Evolutionary conservation across 2,888 invertebrate genomes (phyloP), one percentile per base, ranked within the genome.

Genomic region (Hemaris fuciformis): DNA sequence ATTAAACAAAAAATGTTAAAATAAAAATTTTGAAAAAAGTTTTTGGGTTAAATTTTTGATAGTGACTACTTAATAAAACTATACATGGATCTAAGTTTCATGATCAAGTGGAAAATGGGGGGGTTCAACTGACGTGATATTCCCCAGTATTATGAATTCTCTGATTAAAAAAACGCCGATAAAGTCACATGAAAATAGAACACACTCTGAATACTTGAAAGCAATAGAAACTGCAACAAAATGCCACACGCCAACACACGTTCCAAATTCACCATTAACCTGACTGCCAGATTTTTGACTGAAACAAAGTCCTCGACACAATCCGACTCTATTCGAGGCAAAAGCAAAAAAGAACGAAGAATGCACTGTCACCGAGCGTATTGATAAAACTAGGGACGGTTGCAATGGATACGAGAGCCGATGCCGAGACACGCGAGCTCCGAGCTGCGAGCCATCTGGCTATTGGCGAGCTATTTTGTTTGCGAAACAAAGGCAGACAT

Each of bases 401-500:
- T 31, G 53, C 27, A 31, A 31, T 53, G 53, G 31, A 53, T 53
- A 53, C 45, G 23, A 45, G 13, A 45, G 43, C 10, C 46, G 53
- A 25, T 45, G 43, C 10, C 46, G 53, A 25, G 25, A 53, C 27
- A 18, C 3, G 42, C 43, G 8, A 48, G 53, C 53, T 22, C 8
- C n/a, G 25, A 46, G 53, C 53, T 22, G 8, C n/a, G 25, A 46
- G 53, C 53, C 27, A 27, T 53, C 41, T 41, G 41, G 53, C 18
- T 25, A 46, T 18, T 41, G 41, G 60, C 15, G 5, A 23, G 41
- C 41, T 25, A 53, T 53, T 60, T 60, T 60, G 25, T 60, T 60
- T 53, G 53, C 41, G 53, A 60, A 60, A 60, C 60, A 60, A 60
- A 31, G n/a, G 34, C 27, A 43, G 43, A 43, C 45, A 38, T 18